A percentile compares a stretch with the other conserved stretches of the same genome.
Conservation (phyloP, 1,140 invertebrate species). For the Trigoniulus corallinus region DNA sequence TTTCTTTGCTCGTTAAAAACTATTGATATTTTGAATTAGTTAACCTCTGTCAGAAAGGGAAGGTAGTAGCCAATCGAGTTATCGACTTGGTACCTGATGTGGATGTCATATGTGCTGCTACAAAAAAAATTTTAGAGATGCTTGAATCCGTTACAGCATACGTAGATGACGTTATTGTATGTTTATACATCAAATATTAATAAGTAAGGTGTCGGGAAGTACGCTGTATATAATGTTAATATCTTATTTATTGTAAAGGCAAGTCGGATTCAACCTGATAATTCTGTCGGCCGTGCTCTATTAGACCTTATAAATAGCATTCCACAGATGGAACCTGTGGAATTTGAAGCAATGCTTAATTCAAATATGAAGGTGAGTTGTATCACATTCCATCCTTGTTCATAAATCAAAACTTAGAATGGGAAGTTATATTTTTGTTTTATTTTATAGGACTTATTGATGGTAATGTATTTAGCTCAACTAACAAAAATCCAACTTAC, state of each 20-base stretch:
- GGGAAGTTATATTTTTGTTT: conserved; percentile 9
- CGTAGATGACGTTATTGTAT: conserved; percentile 51
- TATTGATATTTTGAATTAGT: conserved; percentile 33
- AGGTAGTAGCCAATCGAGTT: conserved; percentile 24
- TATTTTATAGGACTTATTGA: conserved; percentile 59
- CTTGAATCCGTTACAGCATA: conserved; percentile 67
- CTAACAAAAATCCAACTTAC: conserved; percentile 90
- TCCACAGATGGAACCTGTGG: conserved; percentile 71
- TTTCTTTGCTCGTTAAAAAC: background rate
- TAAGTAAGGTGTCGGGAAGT: background rate
- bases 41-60: conserved; percentile 33
- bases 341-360: conserved; percentile 89
- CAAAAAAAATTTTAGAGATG: conserved; percentile 50
- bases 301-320: conserved; percentile 77
- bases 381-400: conserved; percentile 3
- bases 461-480: conserved; percentile 89
- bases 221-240: background rate
- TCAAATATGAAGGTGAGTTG: conserved; percentile 66
- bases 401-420: background rate
- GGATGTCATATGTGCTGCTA: conserved; percentile 66
- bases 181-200: background rate
- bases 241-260: conserved; percentile 36
- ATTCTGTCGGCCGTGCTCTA: conserved; percentile 68
- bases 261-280: conserved; percentile 45
- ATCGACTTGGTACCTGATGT: conserved; percentile 72